Evolutionary conservation across 2,797 vertebrate genomes (phyloP).

Genomic region (Botia almorhae): DNA sequence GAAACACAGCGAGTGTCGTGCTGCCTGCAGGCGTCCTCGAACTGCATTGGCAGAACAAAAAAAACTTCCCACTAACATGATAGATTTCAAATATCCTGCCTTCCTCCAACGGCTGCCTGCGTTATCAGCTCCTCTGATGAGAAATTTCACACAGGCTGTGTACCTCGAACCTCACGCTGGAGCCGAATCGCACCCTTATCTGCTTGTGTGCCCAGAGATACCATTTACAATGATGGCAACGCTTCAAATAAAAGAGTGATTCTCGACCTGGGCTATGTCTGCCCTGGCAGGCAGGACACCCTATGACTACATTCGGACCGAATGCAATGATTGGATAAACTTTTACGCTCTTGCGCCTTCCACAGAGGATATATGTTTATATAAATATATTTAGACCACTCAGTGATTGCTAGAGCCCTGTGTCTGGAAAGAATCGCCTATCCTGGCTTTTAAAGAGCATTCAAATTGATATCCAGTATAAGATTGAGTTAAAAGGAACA

Average conservation of each 20-base stretch:
- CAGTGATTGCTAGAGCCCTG: too few species aligned
- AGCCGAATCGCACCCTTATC: conserved; percentile 34
- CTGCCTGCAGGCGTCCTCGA: conserved; percentile 88
- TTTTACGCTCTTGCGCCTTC: too few species aligned
- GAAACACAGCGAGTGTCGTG: conserved; percentile 86
- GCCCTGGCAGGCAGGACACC: neutral
- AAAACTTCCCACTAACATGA: conserved; percentile 82
- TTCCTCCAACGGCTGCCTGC: conserved; percentile 34
- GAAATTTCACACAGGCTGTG: conserved; percentile 82
- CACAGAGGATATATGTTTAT: too few species aligned
- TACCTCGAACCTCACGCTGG: conserved; percentile 78
- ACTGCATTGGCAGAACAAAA: conserved; percentile 87
- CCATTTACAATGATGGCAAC: conserved; percentile 9
- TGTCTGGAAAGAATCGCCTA: too few species aligned
- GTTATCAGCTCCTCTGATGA: conserved; percentile 74
- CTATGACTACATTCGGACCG: too few species aligned
- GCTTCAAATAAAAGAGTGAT: neutral
- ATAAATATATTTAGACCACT: too few species aligned
- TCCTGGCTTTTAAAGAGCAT: too few species aligned
- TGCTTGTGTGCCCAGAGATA: conserved; percentile 22
- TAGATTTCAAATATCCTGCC: conserved; percentile 84
- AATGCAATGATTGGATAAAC: too few species aligned
- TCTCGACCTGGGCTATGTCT: neutral
- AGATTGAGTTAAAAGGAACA: too few species aligned
- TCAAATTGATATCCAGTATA: too few species aligned